Percentiles rank a stretch among this genome's conserved stretches.
Evolutionary conservation across 2,797 vertebrate species (phyloP).

Genomic region (Sus cebifrons): DNA sequence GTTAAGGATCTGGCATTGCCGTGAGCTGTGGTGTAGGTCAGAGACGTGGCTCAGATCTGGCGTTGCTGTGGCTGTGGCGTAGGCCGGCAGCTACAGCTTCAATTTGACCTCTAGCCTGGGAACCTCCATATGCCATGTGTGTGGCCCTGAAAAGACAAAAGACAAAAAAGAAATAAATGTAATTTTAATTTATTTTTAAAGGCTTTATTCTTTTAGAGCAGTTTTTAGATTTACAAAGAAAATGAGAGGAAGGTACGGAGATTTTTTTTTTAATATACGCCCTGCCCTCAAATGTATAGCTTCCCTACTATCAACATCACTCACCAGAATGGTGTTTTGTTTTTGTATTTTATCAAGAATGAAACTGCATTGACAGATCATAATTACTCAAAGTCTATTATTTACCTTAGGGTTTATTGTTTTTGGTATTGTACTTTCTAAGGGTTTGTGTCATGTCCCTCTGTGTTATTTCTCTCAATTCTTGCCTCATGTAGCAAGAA

Average conservation of each 20-base stretch:
- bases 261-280: not conserved
- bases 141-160: no score
- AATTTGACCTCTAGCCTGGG: no score
- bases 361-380: not conserved
- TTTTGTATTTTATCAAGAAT: not conserved
- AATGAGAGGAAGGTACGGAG: not conserved
- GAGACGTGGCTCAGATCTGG: no score
- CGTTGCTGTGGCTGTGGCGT: no score
- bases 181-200: not conserved
- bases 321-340: not conserved
- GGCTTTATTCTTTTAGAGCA: not conserved
- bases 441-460: not conserved
- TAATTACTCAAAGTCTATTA: not conserved
- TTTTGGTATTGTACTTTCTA: not conserved
- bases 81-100: no score
- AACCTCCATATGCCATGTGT: no score
- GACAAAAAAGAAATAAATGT: not conserved
- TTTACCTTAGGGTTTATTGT: not conserved
- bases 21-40: no score
- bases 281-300: not conserved
- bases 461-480: no score
- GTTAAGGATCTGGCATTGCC: no score
- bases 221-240: not conserved
- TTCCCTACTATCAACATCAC: not conserved
- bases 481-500: no score